Conservation (phyloP, 2,888 invertebrate species). For the Embidobia sp. region DNA sequence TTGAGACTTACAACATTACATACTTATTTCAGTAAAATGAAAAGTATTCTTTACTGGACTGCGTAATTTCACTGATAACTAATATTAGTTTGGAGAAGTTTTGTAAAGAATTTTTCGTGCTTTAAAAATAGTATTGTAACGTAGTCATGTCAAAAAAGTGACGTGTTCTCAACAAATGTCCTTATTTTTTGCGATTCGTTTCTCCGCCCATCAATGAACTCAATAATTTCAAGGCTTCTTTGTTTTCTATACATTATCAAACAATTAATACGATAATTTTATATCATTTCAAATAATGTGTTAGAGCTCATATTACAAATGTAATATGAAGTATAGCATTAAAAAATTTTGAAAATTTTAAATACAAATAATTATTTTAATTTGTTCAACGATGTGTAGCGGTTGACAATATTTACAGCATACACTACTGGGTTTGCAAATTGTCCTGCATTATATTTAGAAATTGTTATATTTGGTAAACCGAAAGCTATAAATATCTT, state of each 20-base stretch:
- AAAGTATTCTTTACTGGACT: conserved; percentile 31
- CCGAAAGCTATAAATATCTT: conserved; percentile 12
- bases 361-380: too few relatives aligned
- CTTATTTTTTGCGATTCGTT: conserved; percentile 1
- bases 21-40: too few relatives aligned
- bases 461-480: not conserved
- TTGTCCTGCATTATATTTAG: not conserved
- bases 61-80: conserved; percentile 40
- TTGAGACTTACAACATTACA: too few relatives aligned
- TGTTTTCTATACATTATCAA: too few relatives aligned
- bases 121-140: conserved; percentile 32
- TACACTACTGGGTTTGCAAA: not conserved
- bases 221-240: too few relatives aligned
- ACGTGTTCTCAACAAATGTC: conserved; percentile 10
- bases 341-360: too few relatives aligned
- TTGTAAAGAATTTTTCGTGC: conserved; percentile 26
- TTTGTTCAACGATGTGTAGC: too few relatives aligned
- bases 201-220: too few relatives aligned
- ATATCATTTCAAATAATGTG: too few relatives aligned
- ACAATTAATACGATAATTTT: too few relatives aligned
- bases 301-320: too few relatives aligned
- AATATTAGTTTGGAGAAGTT: conserved; percentile 35
- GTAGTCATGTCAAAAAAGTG: conserved; percentile 24
- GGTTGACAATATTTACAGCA: conserved; percentile 10
- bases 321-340: too few relatives aligned